Conservation (phyloP, 1,140 invertebrate species). For the Papilio polytes region DNA sequence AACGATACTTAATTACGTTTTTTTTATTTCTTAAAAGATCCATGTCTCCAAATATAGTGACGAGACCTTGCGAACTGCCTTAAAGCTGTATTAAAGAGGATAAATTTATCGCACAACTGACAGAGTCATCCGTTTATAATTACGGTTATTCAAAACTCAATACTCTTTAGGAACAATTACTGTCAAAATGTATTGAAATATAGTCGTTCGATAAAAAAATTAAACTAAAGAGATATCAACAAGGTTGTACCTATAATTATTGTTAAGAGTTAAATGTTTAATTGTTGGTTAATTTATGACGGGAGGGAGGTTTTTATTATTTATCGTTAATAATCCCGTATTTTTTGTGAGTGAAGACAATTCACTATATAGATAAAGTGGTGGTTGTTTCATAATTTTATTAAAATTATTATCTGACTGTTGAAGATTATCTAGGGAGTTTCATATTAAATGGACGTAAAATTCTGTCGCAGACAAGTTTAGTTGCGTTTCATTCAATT, state of each 20-base stretch:
- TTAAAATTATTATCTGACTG: too few species aligned
- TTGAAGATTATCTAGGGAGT: too few species aligned
- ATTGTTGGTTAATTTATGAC: neutral
- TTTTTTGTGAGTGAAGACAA: too few species aligned
- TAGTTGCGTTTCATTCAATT: neutral
- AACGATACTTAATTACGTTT: neutral
- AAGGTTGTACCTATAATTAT: constrained; percentile 1
- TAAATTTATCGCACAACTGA: constrained; percentile 8
- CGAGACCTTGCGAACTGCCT: constrained; percentile 1
- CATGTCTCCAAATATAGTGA: constrained; percentile 7
- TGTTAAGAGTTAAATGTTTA: neutral
- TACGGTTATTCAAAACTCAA: neutral
- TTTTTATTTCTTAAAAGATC: neutral
- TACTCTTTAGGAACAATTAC: constrained; percentile 8
- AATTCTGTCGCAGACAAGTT: neutral
- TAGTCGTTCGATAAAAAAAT: neutral
- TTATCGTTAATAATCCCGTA: too few species aligned
- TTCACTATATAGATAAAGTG: too few species aligned
- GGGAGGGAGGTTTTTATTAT: too few species aligned
- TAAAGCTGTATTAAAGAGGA: constrained; percentile 4
- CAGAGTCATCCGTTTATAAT: constrained; percentile 18
- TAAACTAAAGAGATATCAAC: constrained; percentile 9
- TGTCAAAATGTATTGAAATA: constrained; percentile 18
- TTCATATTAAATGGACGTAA: too few species aligned
- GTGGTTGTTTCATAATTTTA: too few species aligned